Conservation (phyloP, 2,797 vertebrate species). For the Hirundo rustica region DNA sequence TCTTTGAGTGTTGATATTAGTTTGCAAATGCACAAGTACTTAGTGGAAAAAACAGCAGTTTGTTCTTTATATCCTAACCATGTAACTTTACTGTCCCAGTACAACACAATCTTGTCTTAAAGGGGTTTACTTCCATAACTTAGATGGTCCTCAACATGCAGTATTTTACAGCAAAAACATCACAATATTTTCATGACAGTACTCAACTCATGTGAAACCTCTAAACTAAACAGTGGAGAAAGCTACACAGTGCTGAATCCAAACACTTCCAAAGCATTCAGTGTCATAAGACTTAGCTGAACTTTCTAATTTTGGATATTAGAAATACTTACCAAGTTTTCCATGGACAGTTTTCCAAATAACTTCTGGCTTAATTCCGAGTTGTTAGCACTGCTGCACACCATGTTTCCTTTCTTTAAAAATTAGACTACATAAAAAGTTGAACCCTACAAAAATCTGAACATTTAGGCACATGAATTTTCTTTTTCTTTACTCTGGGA, state of each 20-base stretch:
- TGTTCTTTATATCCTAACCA: not conserved
- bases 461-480: not conserved
- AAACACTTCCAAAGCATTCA: not conserved
- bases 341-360: not conserved
- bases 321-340: not conserved
- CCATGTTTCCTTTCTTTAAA: not conserved
- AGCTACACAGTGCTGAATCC: not conserved
- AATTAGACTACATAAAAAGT: not conserved
- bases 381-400: not conserved
- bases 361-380: not conserved
- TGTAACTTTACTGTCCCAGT: not conserved
- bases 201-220: not conserved
- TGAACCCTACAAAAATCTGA: not conserved
- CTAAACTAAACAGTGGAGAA: not conserved
- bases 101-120: not conserved
- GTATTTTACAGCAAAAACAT: not conserved
- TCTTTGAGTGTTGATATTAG: not conserved
- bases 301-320: not conserved
- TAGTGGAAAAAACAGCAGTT: not conserved
- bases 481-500: not conserved
- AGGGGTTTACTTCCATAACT: not conserved
- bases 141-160: not conserved
- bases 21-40: not conserved
- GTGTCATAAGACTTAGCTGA: not conserved
- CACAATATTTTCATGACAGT: not conserved